Base-by-base conservation (phyloP, 2,888 invertebrate species). In the Eristalis arbustorum region DNA sequence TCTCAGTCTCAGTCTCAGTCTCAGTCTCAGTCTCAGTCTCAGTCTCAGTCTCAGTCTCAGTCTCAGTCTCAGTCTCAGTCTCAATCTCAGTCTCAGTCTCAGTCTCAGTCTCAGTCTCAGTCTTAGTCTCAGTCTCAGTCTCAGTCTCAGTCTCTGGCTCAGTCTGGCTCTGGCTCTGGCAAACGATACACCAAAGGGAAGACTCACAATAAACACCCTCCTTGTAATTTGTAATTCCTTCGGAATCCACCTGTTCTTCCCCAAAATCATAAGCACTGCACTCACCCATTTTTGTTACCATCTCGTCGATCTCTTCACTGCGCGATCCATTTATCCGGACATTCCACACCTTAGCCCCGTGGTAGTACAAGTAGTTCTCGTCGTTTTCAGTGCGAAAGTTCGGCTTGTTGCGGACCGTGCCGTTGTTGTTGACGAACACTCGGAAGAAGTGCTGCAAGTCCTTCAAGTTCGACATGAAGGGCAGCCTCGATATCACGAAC, bases 301-400 rank as follows among this genome's bases (percentile, higher is more conserved):
- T 31, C 13, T 57, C 28, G n/a, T 79, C 73, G 25, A 73, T 57
- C 73, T 73, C 61, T 22, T 67, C 73, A 56, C 56, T 56, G 0
- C 6, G 11, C 14, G 90, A 68, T 8, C 88, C 80, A 84, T 90
- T 90, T 37, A 91, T 91, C 49, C 90, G 89, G 2, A 91, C 88
- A 81, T 91, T 91, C 91, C 91, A 91, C 63, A 91, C 82, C 67
- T 91, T 91, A 14, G 90, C 89, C 8, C 90, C 91, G 25, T 90
- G 89, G 77, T 91, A 91, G 85, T 90, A 90, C 3, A 91, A 88
- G 61, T 90, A 91, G 78, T 91, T 91, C 84, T 91, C 89, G 72
- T 91, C 91, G 67, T 89, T 88, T 0, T 91, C 90, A 76, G 89
- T 89, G 71, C 91, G 91, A 74, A 89, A 89, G 34, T 90, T 89